Evolutionary conservation across 2,113 vertebrate genomes (phyloP).

Genomic region (Corythoichthys haematopterus): DNA sequence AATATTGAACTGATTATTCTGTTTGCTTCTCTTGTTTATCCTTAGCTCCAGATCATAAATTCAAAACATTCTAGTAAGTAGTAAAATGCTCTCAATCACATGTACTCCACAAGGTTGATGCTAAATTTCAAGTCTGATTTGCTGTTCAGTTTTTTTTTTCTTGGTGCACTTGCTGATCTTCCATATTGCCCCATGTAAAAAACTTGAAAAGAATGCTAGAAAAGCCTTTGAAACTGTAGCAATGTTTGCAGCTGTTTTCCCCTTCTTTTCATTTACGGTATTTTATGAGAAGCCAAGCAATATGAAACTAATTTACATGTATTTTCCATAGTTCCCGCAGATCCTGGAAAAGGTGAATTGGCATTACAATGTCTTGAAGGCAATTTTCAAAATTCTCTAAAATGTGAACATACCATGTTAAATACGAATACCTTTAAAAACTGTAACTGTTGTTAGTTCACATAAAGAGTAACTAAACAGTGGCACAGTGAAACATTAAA

Average conservation of each 20-base stretch:
- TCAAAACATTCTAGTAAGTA: neutral
- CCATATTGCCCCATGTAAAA: neutral
- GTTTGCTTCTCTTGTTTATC: constrained; percentile 11
- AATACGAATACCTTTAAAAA: too few relatives aligned
- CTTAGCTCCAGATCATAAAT: neutral
- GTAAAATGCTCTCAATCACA: neutral
- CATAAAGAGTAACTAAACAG: too few relatives aligned
- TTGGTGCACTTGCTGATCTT: too few relatives aligned
- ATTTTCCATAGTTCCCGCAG: too few relatives aligned
- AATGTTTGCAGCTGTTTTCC: neutral
- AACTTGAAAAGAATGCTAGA: neutral
- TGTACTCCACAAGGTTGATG: neutral
- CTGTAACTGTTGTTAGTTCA: too few relatives aligned
- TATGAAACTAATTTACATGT: neutral
- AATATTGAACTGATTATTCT: neutral
- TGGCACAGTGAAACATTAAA: too few relatives aligned
- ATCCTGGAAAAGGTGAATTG: too few relatives aligned
- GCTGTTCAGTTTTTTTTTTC: too few relatives aligned
- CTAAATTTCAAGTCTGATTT: neutral
- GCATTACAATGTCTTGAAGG: too few relatives aligned
- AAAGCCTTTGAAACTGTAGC: neutral
- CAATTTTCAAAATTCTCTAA: too few relatives aligned
- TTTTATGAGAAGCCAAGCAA: neutral
- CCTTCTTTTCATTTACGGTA: neutral
- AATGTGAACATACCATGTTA: too few relatives aligned